Evolutionary conservation across 2,113 vertebrate species (phyloP).

Genomic region (cattle (Bos taurus)): DNA sequence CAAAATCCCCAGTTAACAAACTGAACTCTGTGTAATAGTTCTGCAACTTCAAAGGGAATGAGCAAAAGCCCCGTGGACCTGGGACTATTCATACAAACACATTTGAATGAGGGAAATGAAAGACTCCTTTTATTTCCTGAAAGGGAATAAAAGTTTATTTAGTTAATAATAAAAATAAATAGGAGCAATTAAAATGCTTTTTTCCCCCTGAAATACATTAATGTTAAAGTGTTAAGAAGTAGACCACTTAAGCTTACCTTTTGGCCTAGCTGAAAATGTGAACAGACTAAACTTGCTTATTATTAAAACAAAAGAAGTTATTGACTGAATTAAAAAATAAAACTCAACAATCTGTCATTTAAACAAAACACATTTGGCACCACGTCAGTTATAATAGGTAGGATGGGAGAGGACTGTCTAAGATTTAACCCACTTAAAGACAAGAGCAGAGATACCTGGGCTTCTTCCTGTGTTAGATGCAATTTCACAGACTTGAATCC

Average conservation of each 20-base stretch:
- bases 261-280: background rate
- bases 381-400: background rate
- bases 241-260: background rate
- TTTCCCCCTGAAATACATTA: background rate
- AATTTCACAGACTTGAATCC: background rate
- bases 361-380: background rate
- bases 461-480: background rate
- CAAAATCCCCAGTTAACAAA: background rate
- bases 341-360: constrained; percentile 2
- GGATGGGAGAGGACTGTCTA: background rate
- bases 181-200: constrained; percentile 23
- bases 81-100: background rate
- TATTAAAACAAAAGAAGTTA: constrained; percentile 11
- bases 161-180: constrained; percentile 19
- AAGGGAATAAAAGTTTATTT: background rate
- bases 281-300: background rate
- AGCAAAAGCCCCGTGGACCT: background rate
- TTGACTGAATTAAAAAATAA: background rate
- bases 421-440: background rate
- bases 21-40: background rate
- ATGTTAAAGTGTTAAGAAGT: background rate
- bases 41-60: background rate
- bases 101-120: background rate
- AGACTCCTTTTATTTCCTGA: background rate
- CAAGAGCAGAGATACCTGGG: background rate